phyloP scores from a whole-genome alignment of 2,888 invertebrate genomes.

The Aporophyla nigra region DNA sequence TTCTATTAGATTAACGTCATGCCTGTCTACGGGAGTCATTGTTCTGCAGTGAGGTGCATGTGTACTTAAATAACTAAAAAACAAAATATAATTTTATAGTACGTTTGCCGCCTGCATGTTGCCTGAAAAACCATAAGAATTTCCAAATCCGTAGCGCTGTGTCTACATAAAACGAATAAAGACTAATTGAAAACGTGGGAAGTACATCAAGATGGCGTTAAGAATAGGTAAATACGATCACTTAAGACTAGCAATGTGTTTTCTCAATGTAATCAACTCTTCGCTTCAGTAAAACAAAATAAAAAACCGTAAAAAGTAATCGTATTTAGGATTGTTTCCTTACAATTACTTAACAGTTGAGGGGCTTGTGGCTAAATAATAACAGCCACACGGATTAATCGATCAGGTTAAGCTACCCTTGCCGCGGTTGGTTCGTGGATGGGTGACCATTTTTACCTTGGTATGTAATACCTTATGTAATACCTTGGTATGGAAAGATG shows the following conservation, averaged over 20 bases:
- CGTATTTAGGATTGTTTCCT: conserved; percentile 21
- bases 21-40: no score
- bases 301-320: conserved; percentile 32
- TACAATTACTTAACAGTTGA: conserved; percentile 15
- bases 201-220: background rate
- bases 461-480: no score
- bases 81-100: background rate
- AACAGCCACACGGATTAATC: no score
- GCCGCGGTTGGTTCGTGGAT: no score
- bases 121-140: conserved; percentile 7
- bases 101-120: background rate
- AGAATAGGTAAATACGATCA: conserved; percentile 23
- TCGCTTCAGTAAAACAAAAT: conserved; percentile 30
- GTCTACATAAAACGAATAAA: conserved; percentile 18
- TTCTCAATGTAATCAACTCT: conserved; percentile 35
- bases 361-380: no score
- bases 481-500: no score
- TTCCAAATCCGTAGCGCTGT: background rate
- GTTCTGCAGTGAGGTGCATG: no score
- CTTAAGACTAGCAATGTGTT: conserved; percentile 31
- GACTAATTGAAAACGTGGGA: conserved; percentile 36
- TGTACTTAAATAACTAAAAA: no score
- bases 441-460: no score
- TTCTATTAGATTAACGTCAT: no score
- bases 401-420: no score